phyloP scores from a whole-genome alignment of 2,888 invertebrate genomes.

The Temnothorax unifasciatus region DNA sequence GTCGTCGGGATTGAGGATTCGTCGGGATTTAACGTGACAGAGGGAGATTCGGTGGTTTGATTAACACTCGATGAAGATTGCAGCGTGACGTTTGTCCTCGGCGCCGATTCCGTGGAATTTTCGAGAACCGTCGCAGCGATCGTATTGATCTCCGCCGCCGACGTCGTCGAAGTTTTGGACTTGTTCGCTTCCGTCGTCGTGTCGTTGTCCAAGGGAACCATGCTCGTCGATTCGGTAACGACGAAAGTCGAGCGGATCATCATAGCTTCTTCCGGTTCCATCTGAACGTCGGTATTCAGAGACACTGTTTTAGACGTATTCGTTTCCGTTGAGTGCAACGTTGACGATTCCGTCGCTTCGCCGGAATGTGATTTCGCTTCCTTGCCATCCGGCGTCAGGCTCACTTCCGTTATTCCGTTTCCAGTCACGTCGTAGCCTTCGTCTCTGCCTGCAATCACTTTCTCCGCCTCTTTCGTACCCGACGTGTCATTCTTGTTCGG shows the following conservation, averaged over 20 bases:
- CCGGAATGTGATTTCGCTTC: conserved; percentile 18
- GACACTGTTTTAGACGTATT: conserved; percentile 11
- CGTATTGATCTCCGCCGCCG: neutral
- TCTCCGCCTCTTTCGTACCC: conserved; percentile 55
- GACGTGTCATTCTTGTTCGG: conserved; percentile 62
- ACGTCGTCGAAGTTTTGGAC: neutral
- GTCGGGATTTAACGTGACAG: conserved; percentile 40
- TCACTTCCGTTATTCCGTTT: conserved; percentile 77
- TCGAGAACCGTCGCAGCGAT: neutral
- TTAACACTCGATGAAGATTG: conserved; percentile 15
- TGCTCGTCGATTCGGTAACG: conserved; percentile 69
- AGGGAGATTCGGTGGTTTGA: conserved; percentile 54
- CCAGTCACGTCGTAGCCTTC: conserved; percentile 73
- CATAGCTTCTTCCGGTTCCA: conserved; percentile 66
- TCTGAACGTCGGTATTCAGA: conserved; percentile 68
- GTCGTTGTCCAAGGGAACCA: conserved; percentile 50
- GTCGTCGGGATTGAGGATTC: conserved; percentile 65
- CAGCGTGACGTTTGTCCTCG: conserved; percentile 23
- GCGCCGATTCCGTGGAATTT: conserved; percentile 24
- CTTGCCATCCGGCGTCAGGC: conserved; percentile 32
- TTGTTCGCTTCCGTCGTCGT: conserved; percentile 30
- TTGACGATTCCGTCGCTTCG: neutral
- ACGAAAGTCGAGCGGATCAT: conserved; percentile 69
- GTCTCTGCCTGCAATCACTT: conserved; percentile 57
- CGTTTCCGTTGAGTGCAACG: conserved; percentile 48